Base-by-base conservation (phyloP, 2,797 vertebrate species). In the Peromyscus attwateri region DNA sequence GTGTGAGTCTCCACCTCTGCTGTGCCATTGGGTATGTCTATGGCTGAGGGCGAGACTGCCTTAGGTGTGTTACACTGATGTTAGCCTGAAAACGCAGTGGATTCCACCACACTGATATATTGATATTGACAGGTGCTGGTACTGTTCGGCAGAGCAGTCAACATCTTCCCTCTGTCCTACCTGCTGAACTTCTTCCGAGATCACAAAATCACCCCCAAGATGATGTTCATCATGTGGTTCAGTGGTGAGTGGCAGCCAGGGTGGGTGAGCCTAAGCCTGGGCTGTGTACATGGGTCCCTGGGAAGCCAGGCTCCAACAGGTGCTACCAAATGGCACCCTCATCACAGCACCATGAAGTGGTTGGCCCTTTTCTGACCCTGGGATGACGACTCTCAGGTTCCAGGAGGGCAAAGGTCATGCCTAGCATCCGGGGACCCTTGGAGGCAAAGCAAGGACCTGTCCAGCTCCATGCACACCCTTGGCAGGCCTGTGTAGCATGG, bases 211-310 rank as follows among this genome's bases (percentile, higher is more conserved):
- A 99, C 99, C 0, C 99, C 99, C 1, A 99, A 99, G 98, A 99
- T 99, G 99, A 99, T 99, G 99, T 99, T 99, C 98, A 99, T 99
- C 98, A 99, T 99, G 99, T 99, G 99, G 99, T 99, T 99, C 96
- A 99, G 99, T 55, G 99, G 99, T 99, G 98, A 99, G 99, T 98
- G 60, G 11, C 87, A 19, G 25, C 12, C 49, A 2, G 55, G 23
- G 55, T 0, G 31, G 66, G 95, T 4, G 27, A 16, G 25, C 52
- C 49, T 57, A 49, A 49, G 25, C n/a, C 49, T 55, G 37, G 27
- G 57, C 80, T 62, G 4, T 43, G 40, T 13, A 17, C 40, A 64
- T 43, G 60, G 60, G 81, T 3, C 23, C 23, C n/a, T 81, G 37
- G n/a, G 8, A 64, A 87, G 52, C 13, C 84, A n/a, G 68, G 81